Base-by-base conservation (phyloP, 2,797 vertebrate species). In the Bradypodion ventrale region DNA sequence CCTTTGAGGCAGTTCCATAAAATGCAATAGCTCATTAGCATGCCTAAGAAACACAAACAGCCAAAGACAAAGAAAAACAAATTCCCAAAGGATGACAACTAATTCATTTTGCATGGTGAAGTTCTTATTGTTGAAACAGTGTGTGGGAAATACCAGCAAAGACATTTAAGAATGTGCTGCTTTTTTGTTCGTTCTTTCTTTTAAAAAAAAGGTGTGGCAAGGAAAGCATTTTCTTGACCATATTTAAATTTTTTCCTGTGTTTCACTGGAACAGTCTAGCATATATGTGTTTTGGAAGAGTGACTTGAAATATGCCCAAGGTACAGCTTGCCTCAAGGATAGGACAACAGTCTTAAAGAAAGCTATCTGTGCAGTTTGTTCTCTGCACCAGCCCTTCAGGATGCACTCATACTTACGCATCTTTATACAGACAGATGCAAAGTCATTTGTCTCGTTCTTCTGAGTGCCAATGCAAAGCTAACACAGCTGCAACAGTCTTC, bases 11-110 rank as follows among this genome's bases (percentile, higher is more conserved):
- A 75, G 27, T 78, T 65, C 77, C 68, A 68, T 49, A 85, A 23
- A 42, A 49, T 85, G 52, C 27, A 89, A 69, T 3, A 84, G 82
- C 69, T 72, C 16, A 12, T 90, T 80, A 52, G 69, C 75, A 77
- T 80, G 16, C 78, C 69, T 84, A 80, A 79, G 82, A 88, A 82
- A 60, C 21, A 25, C 37, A 80, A 81, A 76, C 5, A 69, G 69
- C 78, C 73, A 49, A 90, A 78, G 44, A 75, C 63, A 80, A 85
- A 76, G 52, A n/a, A 44, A 7, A 70, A 60, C 8, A 76, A 76
- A 85, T 82, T 76, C 66, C 52, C 66, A 21, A 77, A 77, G 65
- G 42, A 85, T 32, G 65, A 81, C 49, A 85, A 63, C 63, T 77
- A 82, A 82, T 76, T 82, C 60, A 70, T 77, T 82, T 77, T 42